Evolutionary conservation across 2,888 invertebrate genomes (phyloP), one percentile per base, ranked within the genome.

Genomic region (Macrophya annulata): DNA sequence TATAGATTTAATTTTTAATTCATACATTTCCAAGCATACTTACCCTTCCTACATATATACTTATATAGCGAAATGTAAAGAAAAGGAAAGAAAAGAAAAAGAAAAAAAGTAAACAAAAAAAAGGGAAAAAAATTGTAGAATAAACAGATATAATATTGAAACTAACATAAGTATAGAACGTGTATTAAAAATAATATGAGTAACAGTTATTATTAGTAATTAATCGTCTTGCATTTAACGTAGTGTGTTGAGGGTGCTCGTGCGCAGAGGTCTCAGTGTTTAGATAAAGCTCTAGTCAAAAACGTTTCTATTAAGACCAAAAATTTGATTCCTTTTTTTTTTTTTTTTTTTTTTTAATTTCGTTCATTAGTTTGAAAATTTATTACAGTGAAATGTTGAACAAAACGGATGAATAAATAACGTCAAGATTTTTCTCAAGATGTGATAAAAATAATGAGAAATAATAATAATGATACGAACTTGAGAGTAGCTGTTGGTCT

Each of bases 191-290:
- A 88, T 86, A 88, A 87, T 90, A 89, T 89, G 87, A 88, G 87
- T 91, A 90, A 90, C 88, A 68, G 59, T 84, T 72, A 88, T 89
- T 89, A 89, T 89, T 87, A 88, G 89, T 88, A 87, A 86, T 68
- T 90, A 90, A 89, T 88, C 87, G 87, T 89, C 89, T 89, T 86
- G 88, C 89, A 90, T 89, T 89, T 89, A 90, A 89, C 85, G 87
- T 90, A 90, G 90, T 87, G 86, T 88, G 89, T 88, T 89, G 90
- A 88, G 88, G 74, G 88, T 89, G 88, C 87, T 88, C 88, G 88
- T 88, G 88, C 89, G 88, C 88, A 89, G 89, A 89, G 88, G 88
- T 91, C 89, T 91, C 90, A 90, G 87, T 90, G 89, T 89, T 91
- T 45, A 45, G 72, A 12, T 45, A 74, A 88, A 87, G 87, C 89